Base-by-base conservation (phyloP, 2,113 vertebrate genomes). In the Megaleporinus macrocephalus region DNA sequence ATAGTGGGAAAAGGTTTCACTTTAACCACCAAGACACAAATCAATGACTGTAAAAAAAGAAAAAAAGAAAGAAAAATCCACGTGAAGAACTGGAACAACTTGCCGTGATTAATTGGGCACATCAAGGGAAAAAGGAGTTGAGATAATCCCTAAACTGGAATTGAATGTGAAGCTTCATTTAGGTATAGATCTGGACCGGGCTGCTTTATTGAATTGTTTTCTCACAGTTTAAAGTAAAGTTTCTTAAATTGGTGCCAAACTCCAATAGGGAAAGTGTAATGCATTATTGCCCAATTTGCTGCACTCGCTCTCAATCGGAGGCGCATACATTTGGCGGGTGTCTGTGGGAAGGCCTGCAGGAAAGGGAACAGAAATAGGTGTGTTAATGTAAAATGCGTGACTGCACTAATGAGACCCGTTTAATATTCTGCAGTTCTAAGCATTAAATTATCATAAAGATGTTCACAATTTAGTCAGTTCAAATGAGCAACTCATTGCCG, bases 401-500 rank as follows among this genome's bases (percentile, higher is more conserved):
- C 84, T 93, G 86, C 84, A 82, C 91, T 95, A 95, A 94, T 94
- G 91, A 95, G 93, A 89, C 90, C 59, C 84, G 88, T 93, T 92
- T 90, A 90, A 89, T 90, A 86, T 89, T 90, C 84, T 79, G 80
- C 84, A 89, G 90, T 90, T 93, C 89, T 90, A 92, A 92, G 92
- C 91, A 90, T 89, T 91, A 91, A 92, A 93, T 93, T 92, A 93
- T 94, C 91, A 93, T 92, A 90, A 80, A 92, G 88, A 90, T 87
- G 90, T 90, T 90, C 66, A 77, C 86, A 92, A 93, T 93, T 93
- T 90, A 90, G 87, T 89, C 88, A 89, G 89, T 92, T 92, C 90
- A 88, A 90, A 91, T 88, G 89, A 92, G 89, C 81, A 90, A 88
- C 90, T 91, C 89, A 91, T 93, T 90, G 84, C 89, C 89, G 86